phyloP scores from a whole-genome alignment of 2,797 vertebrate species.

The Hemitrygon akajei region DNA sequence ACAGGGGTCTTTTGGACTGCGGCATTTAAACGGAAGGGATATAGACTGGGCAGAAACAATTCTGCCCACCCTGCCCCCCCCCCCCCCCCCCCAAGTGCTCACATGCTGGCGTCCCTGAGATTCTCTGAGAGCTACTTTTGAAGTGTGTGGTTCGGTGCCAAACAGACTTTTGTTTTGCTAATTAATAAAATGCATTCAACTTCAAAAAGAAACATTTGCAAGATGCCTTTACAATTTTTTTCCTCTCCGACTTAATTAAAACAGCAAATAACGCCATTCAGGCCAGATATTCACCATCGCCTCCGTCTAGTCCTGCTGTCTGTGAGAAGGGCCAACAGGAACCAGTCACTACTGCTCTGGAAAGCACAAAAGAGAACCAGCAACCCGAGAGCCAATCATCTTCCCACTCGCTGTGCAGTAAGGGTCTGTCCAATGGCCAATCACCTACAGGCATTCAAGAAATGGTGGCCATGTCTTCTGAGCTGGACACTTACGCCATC shows the following conservation, averaged over 20 bases:
- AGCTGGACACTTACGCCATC: conserved; percentile 91
- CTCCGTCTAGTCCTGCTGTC: conserved; percentile 71
- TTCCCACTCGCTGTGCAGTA: conserved; percentile 56
- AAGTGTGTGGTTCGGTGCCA: neutral
- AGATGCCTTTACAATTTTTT: neutral
- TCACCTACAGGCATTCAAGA: conserved; percentile 84
- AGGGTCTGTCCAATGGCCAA: conserved; percentile 61
- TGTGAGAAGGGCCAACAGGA: conserved; percentile 73
- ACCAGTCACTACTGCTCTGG: conserved; percentile 70
- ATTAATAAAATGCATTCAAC: no score
- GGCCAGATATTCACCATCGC: conserved; percentile 75
- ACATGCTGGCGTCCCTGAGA: neutral
- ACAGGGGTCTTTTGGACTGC: neutral
- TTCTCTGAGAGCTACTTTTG: neutral
- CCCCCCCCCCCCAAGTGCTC: neutral
- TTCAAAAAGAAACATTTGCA: no score
- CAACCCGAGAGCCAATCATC: conserved; percentile 70
- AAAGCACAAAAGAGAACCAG: conserved; percentile 96
- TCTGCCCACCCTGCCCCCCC: neutral
- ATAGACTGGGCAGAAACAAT: neutral
- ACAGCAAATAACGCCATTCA: conserved; percentile 49
- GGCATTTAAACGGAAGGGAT: neutral
- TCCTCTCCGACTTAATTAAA: neutral
- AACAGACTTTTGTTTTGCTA: neutral
- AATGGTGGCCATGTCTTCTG: conserved; percentile 88